A percentile compares a stretch with the other conserved stretches of the same genome.
Evolutionary conservation across 2,888 invertebrate species (phyloP).

Genomic region (Cryptocephalus primarius): DNA sequence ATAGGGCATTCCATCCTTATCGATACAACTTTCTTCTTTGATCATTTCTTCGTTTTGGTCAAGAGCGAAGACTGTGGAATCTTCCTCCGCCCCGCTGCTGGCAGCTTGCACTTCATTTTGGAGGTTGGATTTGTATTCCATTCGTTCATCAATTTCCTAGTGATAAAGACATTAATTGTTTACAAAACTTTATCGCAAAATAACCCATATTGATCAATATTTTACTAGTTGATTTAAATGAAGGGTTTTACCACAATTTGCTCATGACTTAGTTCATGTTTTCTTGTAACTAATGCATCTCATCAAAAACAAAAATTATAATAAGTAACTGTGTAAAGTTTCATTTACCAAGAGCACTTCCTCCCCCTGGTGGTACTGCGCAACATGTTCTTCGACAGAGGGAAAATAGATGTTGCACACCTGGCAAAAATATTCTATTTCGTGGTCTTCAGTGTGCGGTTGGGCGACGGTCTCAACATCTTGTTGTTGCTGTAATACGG

Average conservation of each 20-base stretch:
- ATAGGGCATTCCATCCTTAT: constrained; percentile 40
- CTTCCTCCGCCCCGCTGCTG: not conserved
- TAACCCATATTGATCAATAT: no score
- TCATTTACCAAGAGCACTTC: constrained; percentile 47
- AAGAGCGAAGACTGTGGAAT: not conserved
- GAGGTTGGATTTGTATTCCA: not conserved
- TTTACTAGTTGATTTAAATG: no score
- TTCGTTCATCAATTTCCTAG: not conserved
- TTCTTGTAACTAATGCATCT: no score
- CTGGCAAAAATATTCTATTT: constrained; percentile 46
- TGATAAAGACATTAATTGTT: no score
- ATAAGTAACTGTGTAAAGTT: not conserved
- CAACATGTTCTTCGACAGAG: constrained; percentile 54
- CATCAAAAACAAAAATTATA: no score
- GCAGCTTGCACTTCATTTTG: not conserved
- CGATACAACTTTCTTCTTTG: constrained; percentile 40
- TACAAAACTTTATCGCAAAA: no score
- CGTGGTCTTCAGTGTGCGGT: not conserved
- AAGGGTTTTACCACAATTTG: no score
- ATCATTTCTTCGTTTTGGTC: constrained; percentile 19
- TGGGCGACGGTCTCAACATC: no score
- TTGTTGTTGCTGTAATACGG: no score
- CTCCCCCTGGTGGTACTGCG: constrained; percentile 54
- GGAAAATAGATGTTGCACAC: constrained; percentile 53
- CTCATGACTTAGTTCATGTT: no score